These are phyloP conservation scores for Gallinago jamesoni DNA, from an alignment of 2,113 vertebrate genomes.

Conservation along the genomic window DNA sequence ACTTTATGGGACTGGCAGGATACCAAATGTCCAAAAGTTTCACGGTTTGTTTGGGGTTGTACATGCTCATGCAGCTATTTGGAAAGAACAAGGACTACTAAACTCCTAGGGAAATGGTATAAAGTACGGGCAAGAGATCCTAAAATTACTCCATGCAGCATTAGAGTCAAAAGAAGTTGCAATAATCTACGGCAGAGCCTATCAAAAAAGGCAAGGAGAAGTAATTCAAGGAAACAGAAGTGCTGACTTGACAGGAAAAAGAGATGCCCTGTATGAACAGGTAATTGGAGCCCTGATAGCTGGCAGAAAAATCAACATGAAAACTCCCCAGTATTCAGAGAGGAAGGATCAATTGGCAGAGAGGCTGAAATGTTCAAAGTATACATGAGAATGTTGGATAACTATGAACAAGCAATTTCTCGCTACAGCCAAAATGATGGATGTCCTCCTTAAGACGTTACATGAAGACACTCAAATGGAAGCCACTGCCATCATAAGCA, in stretches of 20 bases:
- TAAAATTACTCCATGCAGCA: not conserved
- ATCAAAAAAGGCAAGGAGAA: not conserved
- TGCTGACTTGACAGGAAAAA: not conserved
- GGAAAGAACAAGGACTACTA: not conserved
- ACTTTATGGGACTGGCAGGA: not conserved
- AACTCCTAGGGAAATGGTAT: not conserved
- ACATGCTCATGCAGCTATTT: not conserved
- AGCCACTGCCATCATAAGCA: not conserved
- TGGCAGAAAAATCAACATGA: not conserved
- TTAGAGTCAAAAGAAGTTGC: not conserved
- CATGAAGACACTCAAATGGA: not conserved
- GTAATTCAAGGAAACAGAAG: not conserved
- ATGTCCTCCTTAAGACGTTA: not conserved
- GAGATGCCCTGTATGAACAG: not conserved
- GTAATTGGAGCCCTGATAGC: not conserved
- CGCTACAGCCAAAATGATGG: not conserved
- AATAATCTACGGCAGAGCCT: not conserved
- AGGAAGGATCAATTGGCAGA: not conserved
- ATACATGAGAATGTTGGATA: not conserved
- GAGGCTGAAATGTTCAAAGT: not conserved
- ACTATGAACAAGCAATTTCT: not conserved
- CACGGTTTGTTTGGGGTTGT: not conserved
- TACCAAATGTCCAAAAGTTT: not conserved
- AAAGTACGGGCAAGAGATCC: not conserved
- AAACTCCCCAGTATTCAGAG: not conserved